Evolutionary conservation across 2,797 vertebrate genomes (phyloP), one percentile per base, ranked within the genome.

Genomic region (Syngnathus rostellatus): DNA sequence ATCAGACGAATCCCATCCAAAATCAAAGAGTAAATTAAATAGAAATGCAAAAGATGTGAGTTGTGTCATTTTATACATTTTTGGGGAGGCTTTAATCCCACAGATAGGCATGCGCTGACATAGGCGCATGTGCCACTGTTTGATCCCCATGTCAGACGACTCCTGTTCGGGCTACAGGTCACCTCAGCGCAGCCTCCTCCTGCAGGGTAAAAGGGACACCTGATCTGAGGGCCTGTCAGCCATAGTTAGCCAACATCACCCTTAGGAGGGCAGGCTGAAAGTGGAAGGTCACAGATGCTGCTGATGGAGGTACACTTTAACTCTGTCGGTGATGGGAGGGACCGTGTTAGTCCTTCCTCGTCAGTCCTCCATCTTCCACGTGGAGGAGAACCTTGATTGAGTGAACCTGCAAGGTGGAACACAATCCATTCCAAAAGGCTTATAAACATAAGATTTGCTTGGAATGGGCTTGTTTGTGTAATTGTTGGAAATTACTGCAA

Each of bases 221-320:
- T 78, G 83, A 88, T 83, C 83, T 74, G 71, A 77, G 72, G 57
- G 68, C 68, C 69, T 74, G 84, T 85, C 86, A 84, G 68, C 74
- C 72, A 68, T 48, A 57, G 81, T 83, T 82, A 83, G 80, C 82
- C 69, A 74, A 78, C 61, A 71, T 77, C 70, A 75, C 75, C 67
- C 65, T 67, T 11, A 3, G 46, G 25, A 8, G 21, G 11, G 46
- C 53, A 70, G 73, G 39, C 71, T 60, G 60, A 19, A 60, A 46
- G 31, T 51, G 38, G 53, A 25, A 25, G 68, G 66, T 71, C 68
- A 45, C 54, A 43, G 40, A 50, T 41, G 65, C 61, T 19, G 12
- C 6, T 17, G 31, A 10, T 16, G 57, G 16, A 61, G 14, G 8
- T 7, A 3, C 11, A 43, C 8, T 23, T 45, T 41, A 6, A 59